Evolutionary conservation across 2,888 invertebrate genomes (phyloP), one percentile per base, ranked within the genome.

Genomic region (Tiliacea aurago): DNA sequence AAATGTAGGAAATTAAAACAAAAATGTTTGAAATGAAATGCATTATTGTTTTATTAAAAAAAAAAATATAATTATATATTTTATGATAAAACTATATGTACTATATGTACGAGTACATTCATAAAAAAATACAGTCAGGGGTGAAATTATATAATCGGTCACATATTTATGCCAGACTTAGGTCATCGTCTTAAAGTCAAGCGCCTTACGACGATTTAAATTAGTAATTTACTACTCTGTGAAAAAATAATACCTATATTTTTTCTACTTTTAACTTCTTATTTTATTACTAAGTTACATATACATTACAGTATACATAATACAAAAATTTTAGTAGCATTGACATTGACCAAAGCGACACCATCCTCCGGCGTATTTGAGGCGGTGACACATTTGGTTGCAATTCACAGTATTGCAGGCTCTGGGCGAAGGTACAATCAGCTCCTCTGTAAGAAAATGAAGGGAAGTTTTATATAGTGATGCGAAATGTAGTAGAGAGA

Each of bases 321-420:
- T n/a, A n/a, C n/a, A n/a, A n/a, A n/a, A n/a, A 18, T 23, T 41
- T 69, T 61, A 79, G 62, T 61, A 83, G 23, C 86, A 86, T 10
- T 55, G n/a, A 65, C 86, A 87, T 47, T 23, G 47, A 1, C 64
- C 70, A 9, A 33, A 65, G 0, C 10, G 67, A 43, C 83, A 87
- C n/a, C 28, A n/a, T 1, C 86, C 84, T 10, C 79, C 79, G 0
- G 73, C 53, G 1, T 62, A 58, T 4, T 49, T 43, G 0, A 49
- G 61, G n/a, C 11, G 28, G 0, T 9, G 65, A 43, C 76, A 81
- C 49, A 18, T 1, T 33, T 58, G 5, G 15, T 63, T 63, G 66
- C 77, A 79, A 4, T 0, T 7, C 18, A 18, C 23, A 23, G 51
- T 23, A 0, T 53, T 37, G 23, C 80, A 80, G 37, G 53, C 11